Conservation (phyloP, 2,113 vertebrate species). For the Pan troglodytes region NHGRI_mPanTro3-v2.1_pri NC_072412.2:19626001-19626500, state of each 20-base stretch:
- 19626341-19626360: not conserved
- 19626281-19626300: too few relatives aligned
- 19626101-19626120: not conserved
- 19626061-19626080: not conserved
- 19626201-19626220: not conserved
- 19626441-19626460: not conserved
- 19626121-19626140: not conserved
- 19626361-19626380: not conserved
- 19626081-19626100: not conserved
- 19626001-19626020: not conserved
- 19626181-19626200: conserved; percentile 29
- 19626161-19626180: not conserved
- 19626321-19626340: rapidly evolving
- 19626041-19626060: not conserved
- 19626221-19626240: conserved; percentile 3
- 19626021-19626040: not conserved
- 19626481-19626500: not conserved
- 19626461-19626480: not conserved
- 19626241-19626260: not conserved
- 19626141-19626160: not conserved
- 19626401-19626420: not conserved
- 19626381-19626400: not conserved
- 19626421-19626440: not conserved
- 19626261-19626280: not conserved
- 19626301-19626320: not conserved